Conservation (phyloP, 2,113 vertebrate genomes). For the Mobula hypostoma region DNA sequence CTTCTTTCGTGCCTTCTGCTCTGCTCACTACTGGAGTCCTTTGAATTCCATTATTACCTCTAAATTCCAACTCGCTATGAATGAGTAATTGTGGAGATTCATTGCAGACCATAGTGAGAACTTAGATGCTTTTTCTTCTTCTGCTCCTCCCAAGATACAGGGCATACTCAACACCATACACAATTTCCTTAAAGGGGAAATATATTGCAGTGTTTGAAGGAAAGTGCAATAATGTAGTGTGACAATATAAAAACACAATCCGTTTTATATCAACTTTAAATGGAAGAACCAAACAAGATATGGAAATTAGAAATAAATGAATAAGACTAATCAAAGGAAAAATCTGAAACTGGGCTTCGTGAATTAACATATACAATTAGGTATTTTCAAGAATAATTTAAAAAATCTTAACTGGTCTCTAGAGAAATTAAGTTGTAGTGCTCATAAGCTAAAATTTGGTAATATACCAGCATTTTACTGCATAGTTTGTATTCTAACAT, state of each 20-base stretch:
- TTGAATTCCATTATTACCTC: background rate
- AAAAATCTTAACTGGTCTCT: background rate
- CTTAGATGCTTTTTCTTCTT: too few relatives aligned
- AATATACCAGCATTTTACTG: background rate
- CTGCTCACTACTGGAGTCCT: background rate
- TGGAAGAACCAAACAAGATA: background rate
- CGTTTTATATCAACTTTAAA: background rate
- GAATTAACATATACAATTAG: background rate
- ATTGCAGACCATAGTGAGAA: too few relatives aligned
- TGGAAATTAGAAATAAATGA: too few relatives aligned
- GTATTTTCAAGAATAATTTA: background rate
- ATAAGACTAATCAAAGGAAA: background rate
- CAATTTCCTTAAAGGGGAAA: too few relatives aligned
- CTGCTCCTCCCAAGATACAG: too few relatives aligned
- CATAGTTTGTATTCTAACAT: background rate
- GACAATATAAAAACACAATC: too few relatives aligned
- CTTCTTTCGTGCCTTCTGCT: background rate
- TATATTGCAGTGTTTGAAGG: too few relatives aligned
- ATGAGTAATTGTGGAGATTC: too few relatives aligned
- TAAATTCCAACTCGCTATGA: too few relatives aligned
- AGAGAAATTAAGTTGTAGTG: background rate
- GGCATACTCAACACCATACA: too few relatives aligned
- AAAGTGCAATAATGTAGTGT: too few relatives aligned
- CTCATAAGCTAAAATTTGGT: background rate
- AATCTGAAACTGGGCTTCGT: background rate